Evolutionary conservation across 2,797 vertebrate species (phyloP), one percentile per base, ranked within the genome.

Genomic region (Sciaenops ocellatus): DNA sequence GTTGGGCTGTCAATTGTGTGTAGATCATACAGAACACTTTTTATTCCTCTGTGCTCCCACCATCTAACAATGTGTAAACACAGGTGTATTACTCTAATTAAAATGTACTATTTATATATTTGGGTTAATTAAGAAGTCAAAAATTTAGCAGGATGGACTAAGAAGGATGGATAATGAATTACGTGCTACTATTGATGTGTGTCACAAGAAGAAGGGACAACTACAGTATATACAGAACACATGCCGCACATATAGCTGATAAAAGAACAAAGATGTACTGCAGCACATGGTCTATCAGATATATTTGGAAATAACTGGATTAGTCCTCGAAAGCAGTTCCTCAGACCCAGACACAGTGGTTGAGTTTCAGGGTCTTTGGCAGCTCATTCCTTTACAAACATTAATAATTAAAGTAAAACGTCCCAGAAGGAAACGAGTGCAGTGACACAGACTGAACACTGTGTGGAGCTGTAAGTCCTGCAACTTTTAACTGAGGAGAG

Each of bases 391-490:
- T 72, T 85, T 76, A 44, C 41, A n/a, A 24, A 38, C 67, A 61
- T 88, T 54, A 85, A 88, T 85, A 73, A 89, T 83, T 90, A 30
- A 88, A 70, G 46, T 4, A 2, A 54, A 78, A 18, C 3, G 1
- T 79, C 75, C 75, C 60, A 60, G 13, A 20, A 46, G 69, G 66
- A 73, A 42, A 15, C 1, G 0, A 7, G 24, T 90, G 91, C 75
- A 91, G 83, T 89, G 73, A 74, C 16, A 9, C 26, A 0, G 5
- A 22, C 26, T 46, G 71, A 50, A 79, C 93, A 91, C 93, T 73
- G 82, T 44, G 90, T 86, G 92, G 90, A 4, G 87, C 93, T 90
- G 85, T 73, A 26, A 75, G 67, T 72, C 89, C 81, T 87, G 4
- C 44, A 48, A 65, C 83, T 69, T 77, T n/a, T 42, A 67, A 51